phyloP scores from a whole-genome alignment of 2,888 invertebrate genomes.

The Fissipunctia ypsillon region DNA sequence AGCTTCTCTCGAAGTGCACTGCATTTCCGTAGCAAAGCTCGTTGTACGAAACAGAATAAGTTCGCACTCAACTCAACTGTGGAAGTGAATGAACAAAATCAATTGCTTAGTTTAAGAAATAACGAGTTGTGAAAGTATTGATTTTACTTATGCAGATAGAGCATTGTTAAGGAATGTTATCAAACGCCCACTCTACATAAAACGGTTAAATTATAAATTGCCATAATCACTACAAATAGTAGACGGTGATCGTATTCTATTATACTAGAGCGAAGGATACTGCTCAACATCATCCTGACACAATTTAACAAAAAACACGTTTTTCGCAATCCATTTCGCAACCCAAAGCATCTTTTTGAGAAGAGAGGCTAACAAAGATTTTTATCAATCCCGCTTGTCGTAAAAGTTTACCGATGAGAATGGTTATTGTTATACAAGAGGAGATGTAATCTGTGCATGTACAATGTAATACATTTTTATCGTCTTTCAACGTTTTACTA shows the following conservation, averaged over 20 bases:
- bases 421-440: slow-evolving; percentile 44
- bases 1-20: slow-evolving; percentile 84
- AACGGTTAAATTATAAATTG: background rate
- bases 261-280: background rate
- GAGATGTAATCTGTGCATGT: slow-evolving; percentile 30
- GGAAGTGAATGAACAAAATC: slow-evolving; percentile 65
- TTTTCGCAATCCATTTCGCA: slow-evolving; percentile 5
- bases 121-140: slow-evolving; percentile 34
- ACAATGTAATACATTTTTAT: slow-evolving; percentile 9
- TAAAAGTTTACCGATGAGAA: slow-evolving; percentile 46
- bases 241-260: background rate
- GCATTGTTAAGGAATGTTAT: background rate
- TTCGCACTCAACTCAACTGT: slow-evolving; percentile 75
- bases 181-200: background rate
- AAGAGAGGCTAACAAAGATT: slow-evolving; percentile 27
- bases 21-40: slow-evolving; percentile 84
- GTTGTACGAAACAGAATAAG: slow-evolving; percentile 74
- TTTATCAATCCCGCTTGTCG: slow-evolving; percentile 42
- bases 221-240: background rate
- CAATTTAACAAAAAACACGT: slow-evolving; percentile 5
- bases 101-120: slow-evolving; percentile 52
- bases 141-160: slow-evolving; percentile 18
- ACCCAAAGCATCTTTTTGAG: slow-evolving; percentile 13
- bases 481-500: background rate
- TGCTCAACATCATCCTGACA: background rate